These are phyloP conservation scores for Ailuropoda melanoleuca DNA, from an alignment of 2,113 vertebrate species.

Conservation along the genomic window DNA sequence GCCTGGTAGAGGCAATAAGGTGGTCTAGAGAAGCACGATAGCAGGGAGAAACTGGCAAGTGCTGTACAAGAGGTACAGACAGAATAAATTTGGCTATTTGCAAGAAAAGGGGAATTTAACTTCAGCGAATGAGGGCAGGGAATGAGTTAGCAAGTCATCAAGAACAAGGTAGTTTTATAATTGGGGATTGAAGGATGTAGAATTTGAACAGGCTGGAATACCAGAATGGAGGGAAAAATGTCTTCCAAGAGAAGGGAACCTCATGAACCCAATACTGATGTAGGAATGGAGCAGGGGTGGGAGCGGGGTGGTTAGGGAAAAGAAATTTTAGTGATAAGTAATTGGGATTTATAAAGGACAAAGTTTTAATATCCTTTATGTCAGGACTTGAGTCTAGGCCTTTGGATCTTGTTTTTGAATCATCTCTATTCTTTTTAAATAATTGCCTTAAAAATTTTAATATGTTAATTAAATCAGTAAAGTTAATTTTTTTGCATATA, in stretches of 20 bases:
- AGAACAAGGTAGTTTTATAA: neutral
- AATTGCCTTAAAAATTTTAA: neutral
- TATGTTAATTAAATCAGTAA: neutral
- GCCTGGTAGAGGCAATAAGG: neutral
- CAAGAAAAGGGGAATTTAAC: neutral
- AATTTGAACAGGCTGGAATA: neutral
- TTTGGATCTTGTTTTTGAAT: neutral
- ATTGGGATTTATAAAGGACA: neutral
- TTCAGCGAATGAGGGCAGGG: neutral
- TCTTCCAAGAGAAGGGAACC: neutral
- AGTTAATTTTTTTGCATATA: neutral
- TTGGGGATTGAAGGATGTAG: neutral
- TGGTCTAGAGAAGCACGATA: neutral
- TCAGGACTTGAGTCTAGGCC: neutral
- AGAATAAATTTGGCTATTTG: neutral
- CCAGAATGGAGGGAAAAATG: neutral
- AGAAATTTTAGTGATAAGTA: neutral
- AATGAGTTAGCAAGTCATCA: neutral
- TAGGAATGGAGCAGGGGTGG: neutral
- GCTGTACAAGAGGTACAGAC: neutral
- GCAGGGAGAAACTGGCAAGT: neutral
- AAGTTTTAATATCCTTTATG: neutral
- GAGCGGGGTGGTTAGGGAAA: neutral
- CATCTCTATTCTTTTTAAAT: neutral
- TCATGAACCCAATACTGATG: neutral